These are phyloP conservation scores for Esperia sulphurella DNA, from an alignment of 2,888 invertebrate species.

Conservation along the genomic window DNA sequence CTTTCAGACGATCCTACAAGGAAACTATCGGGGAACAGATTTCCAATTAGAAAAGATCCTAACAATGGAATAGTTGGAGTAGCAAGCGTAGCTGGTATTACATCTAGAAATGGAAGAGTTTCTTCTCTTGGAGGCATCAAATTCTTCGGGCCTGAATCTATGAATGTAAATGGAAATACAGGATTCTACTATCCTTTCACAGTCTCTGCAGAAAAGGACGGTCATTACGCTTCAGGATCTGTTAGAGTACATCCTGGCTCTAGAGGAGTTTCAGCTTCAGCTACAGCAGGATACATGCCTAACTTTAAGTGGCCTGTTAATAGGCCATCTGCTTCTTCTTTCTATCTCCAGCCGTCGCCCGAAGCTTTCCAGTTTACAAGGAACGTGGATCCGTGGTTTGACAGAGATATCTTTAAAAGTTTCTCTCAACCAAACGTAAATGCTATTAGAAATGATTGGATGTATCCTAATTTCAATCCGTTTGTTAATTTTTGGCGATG, in stretches of 20 bases:
- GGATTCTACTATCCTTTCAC: conserved; percentile 26
- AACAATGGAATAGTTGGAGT: conserved; percentile 36
- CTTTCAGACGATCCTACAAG: not conserved
- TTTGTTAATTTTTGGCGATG: conserved; percentile 36
- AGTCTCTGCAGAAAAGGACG: conserved; percentile 36
- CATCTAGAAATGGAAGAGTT: conserved; percentile 48
- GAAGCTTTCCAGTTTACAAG: conserved; percentile 20
- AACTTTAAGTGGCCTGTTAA: not conserved
- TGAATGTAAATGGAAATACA: not conserved
- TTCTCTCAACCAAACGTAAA: conserved; percentile 23
- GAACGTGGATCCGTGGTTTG: conserved; percentile 32
- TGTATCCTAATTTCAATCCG: conserved; percentile 42
- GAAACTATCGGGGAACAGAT: not conserved
- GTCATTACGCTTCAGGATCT: conserved; percentile 36
- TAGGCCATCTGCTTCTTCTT: not conserved
- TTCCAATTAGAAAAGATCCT: not conserved
- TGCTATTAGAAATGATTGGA: conserved; percentile 30
- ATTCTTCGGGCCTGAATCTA: conserved; percentile 21
- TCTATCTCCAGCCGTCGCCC: conserved; percentile 25
- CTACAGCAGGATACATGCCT: conserved; percentile 29
- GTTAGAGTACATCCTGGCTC: conserved; percentile 47
- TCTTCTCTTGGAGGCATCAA: conserved; percentile 47
- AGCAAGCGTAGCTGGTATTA: conserved; percentile 43
- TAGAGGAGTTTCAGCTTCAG: conserved; percentile 42
- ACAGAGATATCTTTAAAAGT: conserved; percentile 30